Conservation (phyloP, 2,113 vertebrate species). For the Mystacornis crossleyi region DNA sequence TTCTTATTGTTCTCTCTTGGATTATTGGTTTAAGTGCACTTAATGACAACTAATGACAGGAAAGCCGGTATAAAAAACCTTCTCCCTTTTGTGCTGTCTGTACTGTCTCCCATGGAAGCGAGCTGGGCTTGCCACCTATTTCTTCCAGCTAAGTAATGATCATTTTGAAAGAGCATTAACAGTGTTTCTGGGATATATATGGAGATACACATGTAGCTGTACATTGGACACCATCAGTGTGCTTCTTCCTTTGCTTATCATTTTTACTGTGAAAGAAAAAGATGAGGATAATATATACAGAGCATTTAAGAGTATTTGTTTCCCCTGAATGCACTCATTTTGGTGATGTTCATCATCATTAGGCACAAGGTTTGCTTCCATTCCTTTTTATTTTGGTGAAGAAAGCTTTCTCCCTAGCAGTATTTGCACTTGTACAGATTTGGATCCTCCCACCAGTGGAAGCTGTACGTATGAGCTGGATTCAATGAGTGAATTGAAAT, state of each 20-base stretch:
- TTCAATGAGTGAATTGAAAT: constrained; percentile 21
- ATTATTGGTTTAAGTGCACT: background rate
- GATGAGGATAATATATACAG: background rate
- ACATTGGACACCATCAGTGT: background rate
- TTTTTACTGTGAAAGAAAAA: background rate
- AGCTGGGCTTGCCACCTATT: background rate
- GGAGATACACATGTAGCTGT: background rate
- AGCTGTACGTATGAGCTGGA: background rate
- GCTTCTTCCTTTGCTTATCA: background rate
- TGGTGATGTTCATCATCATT: constrained; percentile 25
- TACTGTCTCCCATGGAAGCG: background rate
- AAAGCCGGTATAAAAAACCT: background rate
- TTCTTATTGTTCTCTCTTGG: background rate
- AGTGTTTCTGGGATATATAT: background rate
- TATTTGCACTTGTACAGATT: constrained; percentile 21
- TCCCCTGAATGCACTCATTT: constrained; percentile 29
- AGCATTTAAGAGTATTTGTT: background rate
- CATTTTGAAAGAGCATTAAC: background rate
- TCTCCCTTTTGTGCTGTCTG: background rate
- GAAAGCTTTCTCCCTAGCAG: constrained; percentile 19
- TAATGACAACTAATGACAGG: background rate
- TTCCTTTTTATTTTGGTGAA: constrained; percentile 16
- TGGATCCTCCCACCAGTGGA: constrained; percentile 34
- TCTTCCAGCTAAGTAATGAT: background rate
- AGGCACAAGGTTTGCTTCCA: constrained; percentile 21